phyloP scores from a whole-genome alignment of 2,113 vertebrate genomes.

The Ochotona princeps region DNA sequence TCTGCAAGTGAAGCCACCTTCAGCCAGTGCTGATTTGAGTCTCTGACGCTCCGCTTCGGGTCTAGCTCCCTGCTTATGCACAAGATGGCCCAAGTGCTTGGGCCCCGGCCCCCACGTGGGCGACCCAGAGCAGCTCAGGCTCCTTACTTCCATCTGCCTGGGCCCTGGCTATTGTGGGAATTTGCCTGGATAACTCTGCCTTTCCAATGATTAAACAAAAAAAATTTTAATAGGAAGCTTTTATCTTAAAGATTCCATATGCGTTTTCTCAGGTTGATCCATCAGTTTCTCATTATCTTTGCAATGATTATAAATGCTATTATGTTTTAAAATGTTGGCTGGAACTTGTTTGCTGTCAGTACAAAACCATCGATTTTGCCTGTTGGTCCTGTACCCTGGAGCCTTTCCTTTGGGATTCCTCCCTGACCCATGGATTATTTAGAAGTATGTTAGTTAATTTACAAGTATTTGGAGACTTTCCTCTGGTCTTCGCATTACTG shows the following conservation, averaged over 20 bases:
- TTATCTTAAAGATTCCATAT: background rate
- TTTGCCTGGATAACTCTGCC: too few relatives aligned
- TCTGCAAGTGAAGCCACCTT: too few relatives aligned
- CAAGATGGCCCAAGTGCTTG: too few relatives aligned
- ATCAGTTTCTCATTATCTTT: background rate
- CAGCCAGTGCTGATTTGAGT: too few relatives aligned
- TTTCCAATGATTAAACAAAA: too few relatives aligned
- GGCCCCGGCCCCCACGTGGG: too few relatives aligned
- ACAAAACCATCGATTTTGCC: background rate
- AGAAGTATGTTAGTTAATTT: background rate
- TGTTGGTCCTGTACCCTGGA: background rate
- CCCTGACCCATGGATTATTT: background rate
- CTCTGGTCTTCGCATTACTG: background rate
- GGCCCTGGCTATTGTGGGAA: too few relatives aligned
- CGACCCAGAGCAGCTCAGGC: too few relatives aligned
- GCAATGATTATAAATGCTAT: background rate
- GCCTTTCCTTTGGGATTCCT: background rate
- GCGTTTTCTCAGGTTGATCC: background rate
- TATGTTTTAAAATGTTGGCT: background rate
- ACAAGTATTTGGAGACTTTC: background rate
- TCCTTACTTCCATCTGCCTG: too few relatives aligned
- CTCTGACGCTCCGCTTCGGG: background rate
- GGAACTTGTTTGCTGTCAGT: background rate
- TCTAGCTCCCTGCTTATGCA: background rate
- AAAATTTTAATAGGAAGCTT: background rate